Base-by-base conservation (phyloP, 1,140 invertebrate species). In the Manduca sexta region DNA sequence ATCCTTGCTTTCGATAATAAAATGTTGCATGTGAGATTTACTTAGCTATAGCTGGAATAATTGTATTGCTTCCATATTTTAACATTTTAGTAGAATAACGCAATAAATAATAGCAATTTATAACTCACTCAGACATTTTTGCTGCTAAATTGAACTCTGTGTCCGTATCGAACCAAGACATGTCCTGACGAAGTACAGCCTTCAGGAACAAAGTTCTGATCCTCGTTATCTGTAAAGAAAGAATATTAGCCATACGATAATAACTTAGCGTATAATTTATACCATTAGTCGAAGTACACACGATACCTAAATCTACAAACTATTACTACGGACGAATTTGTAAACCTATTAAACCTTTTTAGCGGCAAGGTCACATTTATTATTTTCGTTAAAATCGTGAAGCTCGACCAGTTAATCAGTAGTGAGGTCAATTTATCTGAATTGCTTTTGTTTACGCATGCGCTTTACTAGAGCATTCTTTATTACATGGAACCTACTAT, bases 121-220 rank as follows among this genome's bases (percentile, higher is more conserved):
- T 54, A 88, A 78, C 93, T 90, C 88, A 97, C 95, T 97, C 95
- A 8, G 94, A 92, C 66, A 98, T 92, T 80, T 93, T 90, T 17
- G 93, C 93, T 40, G 95, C 95, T 67, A 98, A 93, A 76, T 97
- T 96, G 57, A 95, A 95, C 40, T 94, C 93, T 37, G 93, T 91
- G 59, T 94, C 89, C 0, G 92, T 91, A 69, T 98, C 96, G 80
- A 94, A 97, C 96, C 96, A 98, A n/a, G 90, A 87, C 86, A 98
- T 95, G 61, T 98, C 95, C 76, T 98, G 96, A 17, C 93, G 88
- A n/a, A 98, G 85, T 0, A 96, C 90, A 1, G 93, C 88, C 56
- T 89, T 88, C 4, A 97, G 86, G 64, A 94, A 95, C 59, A 88
- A 81, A 51, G 88, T 88, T 29, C 93, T 87, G 35, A 96, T 92